Base-by-base conservation (phyloP, 2,797 vertebrate species). In the Coccyzus lansbergi region DNA sequence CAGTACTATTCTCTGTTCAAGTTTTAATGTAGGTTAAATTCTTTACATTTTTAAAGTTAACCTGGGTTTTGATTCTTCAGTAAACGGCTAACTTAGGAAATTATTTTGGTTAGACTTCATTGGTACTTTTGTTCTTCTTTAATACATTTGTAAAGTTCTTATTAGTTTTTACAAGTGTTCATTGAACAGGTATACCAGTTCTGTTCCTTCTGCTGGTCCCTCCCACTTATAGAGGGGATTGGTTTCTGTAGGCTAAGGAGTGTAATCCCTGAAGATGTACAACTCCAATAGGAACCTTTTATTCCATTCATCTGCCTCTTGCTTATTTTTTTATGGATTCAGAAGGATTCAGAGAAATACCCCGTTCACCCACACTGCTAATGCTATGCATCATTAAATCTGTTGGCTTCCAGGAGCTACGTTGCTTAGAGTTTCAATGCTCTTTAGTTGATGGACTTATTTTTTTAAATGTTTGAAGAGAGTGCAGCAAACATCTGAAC, bases 21-120 rank as follows among this genome's bases (percentile, higher is more conserved):
- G 48, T 92, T 92, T 84, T 88, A 93, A 55, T 0, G 0, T 75
- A 69, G 51, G 64, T 83, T 88, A 68, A 74, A 83, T 88, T 83
- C 26, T 90, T 88, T 12, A 42, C 4, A 38, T 88, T 90, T 92
- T 92, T 63, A 20, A 88, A 77, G 67, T 85, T 77, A 67, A 75
- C 65, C 38, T 64, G 58, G 25, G 6, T 29, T 95, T 93, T 79
- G 49, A 81, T 80, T 81, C 70, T 91, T 86, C 55, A 93, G 38
- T 71, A 84, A 96, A 96, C 93, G 92, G 93, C 92, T 96, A 94
- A 92, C 79, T 93, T 56, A 93, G 51, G 88, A 88, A 88, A 92
- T 52, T 36, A 56, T 14, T 91, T 86, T 77, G 24, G 14, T 82
- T 95, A 83, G 79, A 91, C 13, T 86, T 94, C 31, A 69, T 7